These are phyloP conservation scores for Hydriomena furcata DNA, from an alignment of 2,888 invertebrate species.

Conservation along the genomic window DNA sequence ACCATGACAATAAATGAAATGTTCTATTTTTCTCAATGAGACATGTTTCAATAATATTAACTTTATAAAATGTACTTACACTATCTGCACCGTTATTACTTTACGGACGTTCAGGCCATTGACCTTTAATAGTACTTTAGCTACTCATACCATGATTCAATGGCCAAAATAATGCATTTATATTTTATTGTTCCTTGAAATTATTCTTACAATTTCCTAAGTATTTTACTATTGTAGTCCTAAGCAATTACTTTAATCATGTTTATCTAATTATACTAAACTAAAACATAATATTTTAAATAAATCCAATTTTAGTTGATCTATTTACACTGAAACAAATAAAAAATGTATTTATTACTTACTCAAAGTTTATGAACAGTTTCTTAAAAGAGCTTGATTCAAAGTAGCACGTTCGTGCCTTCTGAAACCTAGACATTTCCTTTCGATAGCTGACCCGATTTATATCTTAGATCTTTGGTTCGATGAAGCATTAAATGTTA, in stretches of 20 bases:
- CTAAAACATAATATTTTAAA: not conserved
- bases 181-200: conserved; percentile 61
- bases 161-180: conserved; percentile 62
- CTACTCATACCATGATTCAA: conserved; percentile 33
- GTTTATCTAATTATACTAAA: not conserved
- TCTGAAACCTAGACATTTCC: conserved; percentile 28
- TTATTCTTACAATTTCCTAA: conserved; percentile 47
- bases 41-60: conserved; percentile 33
- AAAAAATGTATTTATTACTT: conserved; percentile 5
- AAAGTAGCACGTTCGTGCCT: conserved; percentile 51
- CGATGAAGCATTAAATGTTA: too few relatives aligned
- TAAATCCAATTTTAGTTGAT: not conserved
- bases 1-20: conserved; percentile 78
- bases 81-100: conserved; percentile 30
- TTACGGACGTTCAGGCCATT: conserved; percentile 35
- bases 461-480: too few relatives aligned
- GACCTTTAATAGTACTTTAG: conserved; percentile 2
- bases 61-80: conserved; percentile 26
- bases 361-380: conserved; percentile 13
- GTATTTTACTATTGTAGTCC: conserved; percentile 55
- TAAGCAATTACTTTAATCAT: conserved; percentile 47
- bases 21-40: conserved; percentile 65
- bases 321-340: conserved; percentile 12
- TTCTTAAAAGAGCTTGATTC: conserved; percentile 17
- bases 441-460: too few relatives aligned